Base-by-base conservation (phyloP, 2,888 invertebrate species). In the Auanema freiburgensis region DNA sequence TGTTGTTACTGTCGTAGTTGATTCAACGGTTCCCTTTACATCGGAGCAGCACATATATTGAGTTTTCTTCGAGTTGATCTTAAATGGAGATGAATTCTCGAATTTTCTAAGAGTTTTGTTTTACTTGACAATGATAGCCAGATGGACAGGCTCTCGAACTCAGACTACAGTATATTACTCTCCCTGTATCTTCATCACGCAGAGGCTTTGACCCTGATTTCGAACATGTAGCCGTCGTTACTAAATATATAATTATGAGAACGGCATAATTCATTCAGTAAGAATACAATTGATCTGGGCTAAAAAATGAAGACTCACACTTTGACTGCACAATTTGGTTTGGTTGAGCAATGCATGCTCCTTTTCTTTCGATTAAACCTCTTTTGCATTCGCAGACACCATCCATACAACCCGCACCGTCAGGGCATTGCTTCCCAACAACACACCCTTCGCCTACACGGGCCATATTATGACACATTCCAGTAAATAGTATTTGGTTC, bases 31-130 rank as follows among this genome's bases (percentile, higher is more conserved):
- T 24, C 11, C 52, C 11, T 33, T 43, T 12, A 16, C 23, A n/a
- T 57, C 24, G 12, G 74, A 55, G 59, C 77, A 77, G 52, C 77
- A 77, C n/a, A 77, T 66, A 56, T 74, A 76, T 57, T 76, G 76
- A 8, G 74, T 74, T 58, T 68, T 63, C 41, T 69, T 62, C 52
- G 65, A 69, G 57, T 76, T 77, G 51, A 76, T 66, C 55, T 74
- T 71, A 57, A 74, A 76, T 41, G 63, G 63, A 49, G 63, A 68
- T 16, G 67, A 12, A 10, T n/a, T 57, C 21, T 14, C 21, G 11
- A n/a, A n/a, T n/a, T 52, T 52, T 52, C 50, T 18, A 50, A 16
- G 5, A 12, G 23, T 6, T 16, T 55, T 52, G 57, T 11, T 12
- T 14, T 10, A 42, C 56, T 42, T 63, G 58, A 44, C 57, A 57